Evolutionary conservation across 2,797 vertebrate genomes (phyloP), one percentile per base, ranked within the genome.

Genomic region (Pristis pectinata): DNA sequence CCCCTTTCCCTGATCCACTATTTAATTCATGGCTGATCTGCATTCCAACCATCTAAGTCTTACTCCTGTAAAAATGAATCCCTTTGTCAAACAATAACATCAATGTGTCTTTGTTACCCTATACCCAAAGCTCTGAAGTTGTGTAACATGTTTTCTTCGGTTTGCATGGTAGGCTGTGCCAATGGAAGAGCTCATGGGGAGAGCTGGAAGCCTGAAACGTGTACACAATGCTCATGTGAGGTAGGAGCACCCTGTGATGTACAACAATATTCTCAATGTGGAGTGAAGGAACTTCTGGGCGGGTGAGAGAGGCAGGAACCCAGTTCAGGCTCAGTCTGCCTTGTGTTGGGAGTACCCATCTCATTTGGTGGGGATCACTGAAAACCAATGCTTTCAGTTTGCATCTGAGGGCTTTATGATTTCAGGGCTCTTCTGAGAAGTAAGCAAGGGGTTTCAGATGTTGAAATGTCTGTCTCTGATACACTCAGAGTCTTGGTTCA

Each of bases 171-270:
- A 87, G 77, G 1, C 83, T 82, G 83, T 85, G 77, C 41, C 0
- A 79, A 80, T 59, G 94, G 82, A 64, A 53, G 94, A 82, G 56
- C 17, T 80, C 59, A 94, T 41, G 77, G 77, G 15, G 94, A 94
- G 37, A 87, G 61, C 27, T 82, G 94, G 79, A 74, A 41, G 6
- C 1, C 30, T 13, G 67, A 94, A 3, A 17, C 24, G 0, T 94
- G 92, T 94, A 76, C 27, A 53, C 30, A 72, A 24, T 94, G 92
- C 70, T 74, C 41, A 2, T 94, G 92, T 56, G 70, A 94, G 92
- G 92, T 94, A 94, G 44, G 92, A 53, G 13, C 44, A 64, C 61
- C 17, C 19, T 67, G 17, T n/a, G 17, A 41, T 10, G 1, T 64
- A 64, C 22, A 7, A 91, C 61, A 64, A 6, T 61, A 67, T 41